Evolutionary conservation across 2,797 vertebrate species (phyloP), one percentile per base, ranked within the genome.

Genomic region (Neostethus bicornis): DNA sequence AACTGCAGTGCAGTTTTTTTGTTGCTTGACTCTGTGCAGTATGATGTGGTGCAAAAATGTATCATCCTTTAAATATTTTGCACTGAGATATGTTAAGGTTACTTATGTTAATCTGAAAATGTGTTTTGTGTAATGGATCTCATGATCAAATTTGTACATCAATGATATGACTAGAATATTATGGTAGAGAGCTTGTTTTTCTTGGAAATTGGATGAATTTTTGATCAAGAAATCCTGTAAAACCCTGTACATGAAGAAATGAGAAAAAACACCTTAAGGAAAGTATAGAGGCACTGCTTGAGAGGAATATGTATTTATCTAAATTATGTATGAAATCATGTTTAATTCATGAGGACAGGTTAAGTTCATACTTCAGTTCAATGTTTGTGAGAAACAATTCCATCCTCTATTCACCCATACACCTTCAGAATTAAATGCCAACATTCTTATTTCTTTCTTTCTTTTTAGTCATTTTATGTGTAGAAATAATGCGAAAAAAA

Each of bases 41-140:
- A 6, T 41, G 68, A 71, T 38, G 13, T 25, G 52, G 4, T 54
- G 69, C 31, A 61, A 45, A 55, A 49, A 50, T 54, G 59, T 41
- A 31, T 61, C 68, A 80, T 73, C 82, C 73, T 75, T 58, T 35
- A 44, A 69, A 75, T 70, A 81, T 79, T 73, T 79, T 77, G 68
- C 75, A 42, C 2, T 31, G 29, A 64, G 50, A 75, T 77, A 53
- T 65, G 35, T 21, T 1, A 0, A 4, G 39, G 16, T 66, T 63
- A 46, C 44, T 61, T 37, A 23, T 2, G 46, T 34, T 66, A 41
- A 53, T 77, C 24, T 45, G 25, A 57, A 60, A 55, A 35, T 53
- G 19, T 38, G 19, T 68, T n/a, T n/a, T 61, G 11, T 55, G n/a
- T 61, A 35, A 52, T 16, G 7, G 34, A 37, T 42, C 42, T 1